Percentiles rank a stretch among this genome's conserved stretches.
These are phyloP conservation scores for Ammospiza caudacuta DNA, from an alignment of 2,113 vertebrate species.

Conservation along the genomic window DNA sequence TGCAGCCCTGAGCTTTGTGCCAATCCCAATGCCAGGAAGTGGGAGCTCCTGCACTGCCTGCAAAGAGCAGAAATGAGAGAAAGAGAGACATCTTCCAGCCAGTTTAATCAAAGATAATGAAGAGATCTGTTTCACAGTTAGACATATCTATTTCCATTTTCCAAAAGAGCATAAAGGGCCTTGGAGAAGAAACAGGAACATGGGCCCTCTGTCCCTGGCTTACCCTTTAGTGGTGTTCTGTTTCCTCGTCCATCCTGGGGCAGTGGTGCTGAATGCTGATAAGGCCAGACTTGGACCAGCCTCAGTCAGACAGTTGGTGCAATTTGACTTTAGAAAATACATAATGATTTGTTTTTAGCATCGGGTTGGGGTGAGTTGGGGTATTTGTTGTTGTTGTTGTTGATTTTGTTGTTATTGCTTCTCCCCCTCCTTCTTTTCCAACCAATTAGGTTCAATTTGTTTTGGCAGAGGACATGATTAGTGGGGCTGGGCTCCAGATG, in stretches of 20 bases:
- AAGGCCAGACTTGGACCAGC: constrained; percentile 43
- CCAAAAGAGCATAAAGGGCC: background rate
- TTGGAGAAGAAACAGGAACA: background rate
- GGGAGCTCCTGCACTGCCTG: background rate
- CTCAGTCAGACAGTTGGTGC: constrained; percentile 47
- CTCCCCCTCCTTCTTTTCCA: constrained; percentile 47
- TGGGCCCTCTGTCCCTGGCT: background rate
- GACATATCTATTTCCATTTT: background rate
- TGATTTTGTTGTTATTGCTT: constrained; percentile 28
- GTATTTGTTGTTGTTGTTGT: constrained; percentile 41
- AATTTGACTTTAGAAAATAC: constrained; percentile 40
- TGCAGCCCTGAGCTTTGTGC: background rate
- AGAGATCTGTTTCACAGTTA: background rate
- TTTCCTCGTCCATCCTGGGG: background rate
- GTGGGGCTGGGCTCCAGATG: constrained; percentile 62
- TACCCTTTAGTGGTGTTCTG: background rate
- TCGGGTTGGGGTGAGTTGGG: constrained; percentile 13
- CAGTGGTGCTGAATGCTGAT: constrained; percentile 47
- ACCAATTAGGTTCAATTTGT: constrained; percentile 56
- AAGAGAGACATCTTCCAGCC: background rate
- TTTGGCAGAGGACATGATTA: constrained; percentile 65
- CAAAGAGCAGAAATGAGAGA: background rate
- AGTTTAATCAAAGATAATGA: background rate
- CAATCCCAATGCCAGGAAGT: background rate
- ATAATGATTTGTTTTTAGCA: constrained; percentile 52